Base-by-base conservation (phyloP, 2,113 vertebrate species). In the Bos javanicus region DNA sequence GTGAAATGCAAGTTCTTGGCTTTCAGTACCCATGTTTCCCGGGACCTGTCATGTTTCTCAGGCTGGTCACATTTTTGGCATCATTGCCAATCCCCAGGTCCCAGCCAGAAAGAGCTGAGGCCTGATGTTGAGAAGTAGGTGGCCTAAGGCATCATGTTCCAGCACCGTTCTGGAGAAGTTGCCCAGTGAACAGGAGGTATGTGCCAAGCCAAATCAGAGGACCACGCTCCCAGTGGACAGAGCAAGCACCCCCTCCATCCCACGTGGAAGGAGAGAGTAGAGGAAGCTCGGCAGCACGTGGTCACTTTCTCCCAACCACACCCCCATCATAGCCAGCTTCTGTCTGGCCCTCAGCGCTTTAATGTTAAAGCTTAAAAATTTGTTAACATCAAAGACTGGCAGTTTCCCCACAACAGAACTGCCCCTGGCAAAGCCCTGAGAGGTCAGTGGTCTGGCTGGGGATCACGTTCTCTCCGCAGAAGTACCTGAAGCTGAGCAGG, bases 281-380 rank as follows among this genome's bases (percentile, higher is more conserved):
- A 25, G 2, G 19, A 7, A 6, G 30, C 71, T 60, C 7, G 0
- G 28, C 16, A 4, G 12, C 7, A 5, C 5, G 25, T 28, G 64
- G 64, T 39, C 50, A 19, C n/a, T 39, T 62, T 59, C 71, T 91
- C 36, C 15, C 52, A 59, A 15, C 56, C 64, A 21, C 2, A 17
- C 19, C 46, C 8, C 17, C 28, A 33, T n/a, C 11, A 8, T 7
- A 19, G 56, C 57, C 36, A 0, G 15, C 50, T 23, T 28, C 39
- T 12, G 0, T 80, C 87, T 80, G n/a, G 39, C 43, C n/a, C 62
- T 30, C 4, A 67, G 78, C 6, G 2, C 91, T 93, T n/a, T 54
- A 57, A 74, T 78, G 60, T 74, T 62, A 84, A 59, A 93, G 10
- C 56, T 93, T 39, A 14, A 85, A 56, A 90, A 26, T 50, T 17